Evolutionary conservation across 2,113 vertebrate species (phyloP).

Genomic region (Lophotis ruficrista): DNA sequence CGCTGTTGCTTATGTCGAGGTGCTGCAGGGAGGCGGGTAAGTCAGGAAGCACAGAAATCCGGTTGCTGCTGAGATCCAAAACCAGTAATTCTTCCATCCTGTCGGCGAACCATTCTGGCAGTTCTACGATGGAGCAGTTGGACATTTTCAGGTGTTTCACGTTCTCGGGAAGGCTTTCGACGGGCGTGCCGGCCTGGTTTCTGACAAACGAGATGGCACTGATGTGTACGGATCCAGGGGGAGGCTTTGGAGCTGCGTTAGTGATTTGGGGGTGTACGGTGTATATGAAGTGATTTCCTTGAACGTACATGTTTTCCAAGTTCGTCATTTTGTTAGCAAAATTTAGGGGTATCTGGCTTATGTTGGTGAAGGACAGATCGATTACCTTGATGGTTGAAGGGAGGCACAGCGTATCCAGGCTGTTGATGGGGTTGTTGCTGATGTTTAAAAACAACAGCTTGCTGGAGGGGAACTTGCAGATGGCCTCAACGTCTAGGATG

Average conservation of each 20-base stretch:
- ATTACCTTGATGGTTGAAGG: slow-evolving; percentile 37
- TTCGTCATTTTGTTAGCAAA: slow-evolving; percentile 1
- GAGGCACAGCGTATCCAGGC: slow-evolving; percentile 24
- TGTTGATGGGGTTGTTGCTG: slow-evolving; percentile 67
- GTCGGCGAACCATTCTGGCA: slow-evolving; percentile 52
- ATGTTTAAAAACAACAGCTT: slow-evolving; percentile 42
- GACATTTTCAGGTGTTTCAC: slow-evolving; percentile 22
- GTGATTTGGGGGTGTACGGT: rapidly evolving
- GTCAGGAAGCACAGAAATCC: background rate
- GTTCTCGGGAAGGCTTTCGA: background rate
- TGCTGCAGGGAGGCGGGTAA: background rate
- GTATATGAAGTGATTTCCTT: slow-evolving; percentile 61
- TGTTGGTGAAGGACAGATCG: slow-evolving; percentile 60
- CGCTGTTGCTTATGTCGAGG: slow-evolving; percentile 16
- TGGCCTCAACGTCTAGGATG: rapidly evolving
- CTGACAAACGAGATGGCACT: background rate
- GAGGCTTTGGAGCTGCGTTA: rapidly evolving
- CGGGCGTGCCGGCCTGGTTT: background rate
- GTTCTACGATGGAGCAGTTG: slow-evolving; percentile 64
- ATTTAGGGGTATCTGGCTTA: slow-evolving; percentile 27
- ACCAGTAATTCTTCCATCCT: background rate
- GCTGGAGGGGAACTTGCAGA: background rate
- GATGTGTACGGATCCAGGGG: background rate
- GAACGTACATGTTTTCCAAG: slow-evolving; percentile 17
- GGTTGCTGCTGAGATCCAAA: slow-evolving; percentile 58